Conservation (phyloP, 2,888 invertebrate genomes). For the Volucella bombylans region DNA sequence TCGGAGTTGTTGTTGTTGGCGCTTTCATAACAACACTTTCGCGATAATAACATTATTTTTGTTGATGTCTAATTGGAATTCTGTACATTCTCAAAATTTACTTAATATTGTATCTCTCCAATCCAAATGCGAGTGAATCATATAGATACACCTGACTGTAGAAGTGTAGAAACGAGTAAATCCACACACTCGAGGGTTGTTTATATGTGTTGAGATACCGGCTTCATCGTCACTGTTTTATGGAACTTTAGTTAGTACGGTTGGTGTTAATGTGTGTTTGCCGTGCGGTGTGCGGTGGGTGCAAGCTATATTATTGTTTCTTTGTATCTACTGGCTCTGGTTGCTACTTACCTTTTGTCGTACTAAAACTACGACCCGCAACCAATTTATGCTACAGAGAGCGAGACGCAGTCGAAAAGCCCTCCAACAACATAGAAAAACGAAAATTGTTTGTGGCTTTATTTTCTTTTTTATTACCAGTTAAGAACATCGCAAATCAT, state of each 20-base stretch:
- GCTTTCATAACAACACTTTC: conserved; percentile 35
- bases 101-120: conserved; percentile 19
- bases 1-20: conserved; percentile 4
- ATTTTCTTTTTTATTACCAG: not conserved
- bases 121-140: conserved; percentile 29
- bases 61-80: conserved; percentile 68
- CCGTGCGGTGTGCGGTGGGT: conserved; percentile 43
- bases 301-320: conserved; percentile 40
- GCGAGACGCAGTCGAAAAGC: conserved; percentile 5
- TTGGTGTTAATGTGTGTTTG: too few species aligned
- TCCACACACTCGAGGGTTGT: conserved; percentile 15
- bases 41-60: conserved; percentile 54
- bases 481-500: conserved; percentile 31
- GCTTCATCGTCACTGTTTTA: conserved; percentile 57
- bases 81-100: conserved; percentile 39
- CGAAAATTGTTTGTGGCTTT: conserved; percentile 8
- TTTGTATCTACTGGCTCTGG: conserved; percentile 2
- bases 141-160: conserved; percentile 54
- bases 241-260: conserved; percentile 28
- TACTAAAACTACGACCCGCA: not conserved
- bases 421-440: conserved; percentile 21
- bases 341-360: conserved; percentile 21
- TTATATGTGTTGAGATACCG: conserved; percentile 56
- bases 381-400: not conserved
- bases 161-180: conserved; percentile 1